Evolutionary conservation across 2,113 vertebrate species (phyloP).

Genomic region (Cephalopterus ornatus): DNA sequence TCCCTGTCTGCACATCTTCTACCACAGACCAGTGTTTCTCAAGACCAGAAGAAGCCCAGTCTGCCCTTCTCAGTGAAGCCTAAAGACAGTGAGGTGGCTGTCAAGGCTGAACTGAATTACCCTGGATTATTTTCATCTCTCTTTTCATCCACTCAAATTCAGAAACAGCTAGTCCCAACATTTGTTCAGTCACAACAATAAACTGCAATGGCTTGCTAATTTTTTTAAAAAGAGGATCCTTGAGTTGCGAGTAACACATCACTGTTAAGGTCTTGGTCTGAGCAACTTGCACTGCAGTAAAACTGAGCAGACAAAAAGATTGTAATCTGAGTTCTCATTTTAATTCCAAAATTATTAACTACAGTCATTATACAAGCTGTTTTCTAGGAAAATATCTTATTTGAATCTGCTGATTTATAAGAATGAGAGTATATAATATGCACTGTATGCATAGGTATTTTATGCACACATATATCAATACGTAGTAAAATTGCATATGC

Average conservation of each 20-base stretch:
- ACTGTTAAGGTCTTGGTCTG: background rate
- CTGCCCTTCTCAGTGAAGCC: background rate
- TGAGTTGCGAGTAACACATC: background rate
- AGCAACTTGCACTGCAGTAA: background rate
- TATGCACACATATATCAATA: constrained; percentile 5
- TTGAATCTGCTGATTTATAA: constrained; percentile 17
- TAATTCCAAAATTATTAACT: constrained; percentile 1
- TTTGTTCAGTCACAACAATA: background rate
- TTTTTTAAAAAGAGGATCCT: background rate
- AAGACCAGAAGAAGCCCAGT: background rate
- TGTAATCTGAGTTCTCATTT: background rate
- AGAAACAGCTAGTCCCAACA: background rate
- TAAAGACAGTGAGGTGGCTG: background rate
- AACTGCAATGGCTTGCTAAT: background rate
- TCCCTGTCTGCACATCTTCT: background rate
- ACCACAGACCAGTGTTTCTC: background rate
- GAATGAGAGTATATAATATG: background rate
- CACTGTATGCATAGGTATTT: background rate
- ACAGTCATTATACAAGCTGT: background rate
- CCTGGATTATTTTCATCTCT: background rate
- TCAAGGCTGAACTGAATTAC: background rate
- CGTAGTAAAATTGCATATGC: background rate
- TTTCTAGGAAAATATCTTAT: background rate
- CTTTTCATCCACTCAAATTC: background rate
- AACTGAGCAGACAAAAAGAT: background rate